These are phyloP conservation scores for Myotis pilosus DNA, from an alignment of 2,797 vertebrate genomes.

Conservation along the genomic window DNA sequence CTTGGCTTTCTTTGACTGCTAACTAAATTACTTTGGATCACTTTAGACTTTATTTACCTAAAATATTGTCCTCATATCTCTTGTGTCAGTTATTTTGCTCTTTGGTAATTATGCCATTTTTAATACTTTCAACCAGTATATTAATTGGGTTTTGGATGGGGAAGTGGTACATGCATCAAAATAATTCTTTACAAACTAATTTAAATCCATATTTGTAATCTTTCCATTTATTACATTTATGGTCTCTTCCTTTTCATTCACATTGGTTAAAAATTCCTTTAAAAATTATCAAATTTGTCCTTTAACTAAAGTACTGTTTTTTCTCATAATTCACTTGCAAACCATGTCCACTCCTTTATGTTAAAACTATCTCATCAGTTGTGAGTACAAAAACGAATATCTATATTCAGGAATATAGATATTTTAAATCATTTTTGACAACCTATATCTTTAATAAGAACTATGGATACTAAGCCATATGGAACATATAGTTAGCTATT, in stretches of 20 bases:
- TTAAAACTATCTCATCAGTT: neutral
- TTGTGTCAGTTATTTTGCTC: neutral
- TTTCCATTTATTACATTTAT: neutral
- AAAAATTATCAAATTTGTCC: neutral
- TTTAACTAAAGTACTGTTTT: neutral
- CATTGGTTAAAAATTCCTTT: neutral
- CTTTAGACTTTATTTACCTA: neutral
- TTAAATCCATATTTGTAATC: neutral
- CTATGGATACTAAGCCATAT: neutral
- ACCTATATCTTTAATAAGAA: neutral
- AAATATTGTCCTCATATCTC: neutral
- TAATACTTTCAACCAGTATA: neutral
- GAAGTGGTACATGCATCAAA: neutral
- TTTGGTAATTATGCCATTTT: neutral
- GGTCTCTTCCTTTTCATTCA: neutral
- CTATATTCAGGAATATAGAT: neutral
- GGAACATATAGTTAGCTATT: neutral
- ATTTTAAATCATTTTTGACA: constrained; percentile 5
- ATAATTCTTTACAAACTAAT: neutral
- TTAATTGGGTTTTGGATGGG: neutral
- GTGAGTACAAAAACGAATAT: neutral
- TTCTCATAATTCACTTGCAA: neutral
- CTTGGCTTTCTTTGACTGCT: neutral
- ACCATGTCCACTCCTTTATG: neutral
- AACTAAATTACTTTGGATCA: neutral